Conservation (phyloP, 2,113 vertebrate genomes). For the Aspiorhynchus laticeps region DNA sequence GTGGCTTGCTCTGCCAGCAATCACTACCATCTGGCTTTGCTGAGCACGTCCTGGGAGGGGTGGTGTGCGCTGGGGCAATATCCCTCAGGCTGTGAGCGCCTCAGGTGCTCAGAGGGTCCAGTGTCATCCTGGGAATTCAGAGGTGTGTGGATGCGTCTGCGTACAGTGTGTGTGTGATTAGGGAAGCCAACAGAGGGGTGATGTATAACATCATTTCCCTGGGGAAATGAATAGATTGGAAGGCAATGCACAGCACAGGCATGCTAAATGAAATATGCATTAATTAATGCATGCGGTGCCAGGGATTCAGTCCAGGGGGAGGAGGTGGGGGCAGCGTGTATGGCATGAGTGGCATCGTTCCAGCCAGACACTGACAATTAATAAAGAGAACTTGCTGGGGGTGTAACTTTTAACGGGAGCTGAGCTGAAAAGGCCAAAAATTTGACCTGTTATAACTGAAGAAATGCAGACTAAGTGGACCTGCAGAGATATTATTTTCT, state of each 20-base stretch:
- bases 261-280: slow-evolving; percentile 51
- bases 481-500: neutral
- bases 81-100: slow-evolving; percentile 19
- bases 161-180: neutral
- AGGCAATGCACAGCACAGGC: slow-evolving; percentile 29
- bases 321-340: neutral
- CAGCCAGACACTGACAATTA: slow-evolving; percentile 36
- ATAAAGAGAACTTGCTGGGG: slow-evolving; percentile 30
- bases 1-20: slow-evolving; percentile 2
- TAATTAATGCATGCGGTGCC: slow-evolving; percentile 41
- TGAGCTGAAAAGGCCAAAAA: neutral
- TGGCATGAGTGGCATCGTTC: slow-evolving; percentile 18
- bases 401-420: neutral
- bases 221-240: neutral
- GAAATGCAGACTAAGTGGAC: slow-evolving; percentile 4
- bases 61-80: neutral
- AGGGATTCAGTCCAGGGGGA: slow-evolving; percentile 9
- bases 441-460: neutral
- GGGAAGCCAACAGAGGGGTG: slow-evolving; percentile 22
- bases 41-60: slow-evolving; percentile 1
- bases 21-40: slow-evolving; percentile 42
- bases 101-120: slow-evolving; percentile 47
- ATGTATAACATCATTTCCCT: slow-evolving; percentile 21
- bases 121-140: slow-evolving; percentile 40
- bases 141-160: neutral